Conservation (phyloP, 2,113 vertebrate species). For the Podiceps cristatus region DNA sequence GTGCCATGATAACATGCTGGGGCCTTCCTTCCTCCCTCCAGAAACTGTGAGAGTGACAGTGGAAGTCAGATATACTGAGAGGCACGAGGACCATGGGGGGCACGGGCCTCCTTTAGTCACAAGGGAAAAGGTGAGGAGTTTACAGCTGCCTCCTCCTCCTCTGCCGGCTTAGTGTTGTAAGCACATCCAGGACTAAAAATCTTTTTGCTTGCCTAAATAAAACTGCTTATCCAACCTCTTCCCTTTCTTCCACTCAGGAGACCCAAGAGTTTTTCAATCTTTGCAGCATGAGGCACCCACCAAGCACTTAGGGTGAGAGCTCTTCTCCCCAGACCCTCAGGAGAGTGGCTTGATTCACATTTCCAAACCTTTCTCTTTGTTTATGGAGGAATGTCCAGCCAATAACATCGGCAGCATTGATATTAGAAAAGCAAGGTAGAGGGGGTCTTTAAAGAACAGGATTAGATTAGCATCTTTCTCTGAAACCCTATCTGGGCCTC, state of each 20-base stretch:
- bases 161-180: neutral
- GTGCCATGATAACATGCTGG: neutral
- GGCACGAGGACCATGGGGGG: neutral
- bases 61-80: too few species aligned
- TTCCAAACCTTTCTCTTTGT: neutral
- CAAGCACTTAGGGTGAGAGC: neutral
- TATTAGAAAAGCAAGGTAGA: neutral
- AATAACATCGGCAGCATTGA: neutral
- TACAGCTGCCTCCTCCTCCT: neutral
- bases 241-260: neutral
- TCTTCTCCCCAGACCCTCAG: neutral
- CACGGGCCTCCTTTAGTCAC: fast-evolving
- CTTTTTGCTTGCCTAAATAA: neutral
- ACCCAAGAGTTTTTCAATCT: neutral
- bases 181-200: neutral
- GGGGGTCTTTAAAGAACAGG: neutral
- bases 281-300: neutral
- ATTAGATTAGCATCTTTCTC: neutral
- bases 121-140: neutral
- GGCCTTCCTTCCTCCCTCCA: neutral
- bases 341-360: neutral
- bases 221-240: neutral
- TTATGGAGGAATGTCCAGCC: neutral
- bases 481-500: fast-evolving
- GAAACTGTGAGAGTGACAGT: neutral